Base-by-base conservation (phyloP, 1,140 invertebrate genomes). In the Solen grandis region DNA sequence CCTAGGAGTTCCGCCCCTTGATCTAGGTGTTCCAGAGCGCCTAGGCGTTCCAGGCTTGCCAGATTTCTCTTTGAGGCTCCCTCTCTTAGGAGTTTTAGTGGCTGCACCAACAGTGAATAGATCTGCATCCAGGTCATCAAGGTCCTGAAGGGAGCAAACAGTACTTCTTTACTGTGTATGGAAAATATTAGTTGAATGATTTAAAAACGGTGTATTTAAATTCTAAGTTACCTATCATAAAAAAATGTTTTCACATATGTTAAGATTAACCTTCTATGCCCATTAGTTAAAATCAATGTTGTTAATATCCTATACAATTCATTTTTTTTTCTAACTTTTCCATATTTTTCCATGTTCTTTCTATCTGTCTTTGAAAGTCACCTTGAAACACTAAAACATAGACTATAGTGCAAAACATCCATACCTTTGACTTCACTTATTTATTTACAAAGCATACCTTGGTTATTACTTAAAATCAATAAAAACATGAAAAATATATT, bases 71-170 rank as follows among this genome's bases (percentile, higher is more conserved):
- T 73, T 74, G 5, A 74, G 46, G 73, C 84, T 82, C 3, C 84
- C 68, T 5, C 82, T 77, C 74, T 85, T 85, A 22, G 76, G 62
- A 72, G 83, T 88, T 81, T 86, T 86, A 63, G 84, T 84, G 55
- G 86, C 85, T 14, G 84, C 63, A 25, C 35, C 69, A 85, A 25
- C 62, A 38, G 27, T 62, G 29, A 91, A 91, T 35, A 91, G 76
- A 74, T 89, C 87, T 13, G 89, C 89, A 86, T 91, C 90, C 86
- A 91, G 87, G 65, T 91, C 90, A 85, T 91, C 90, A 16, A 91
- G 81, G 70, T 88, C 88, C 90, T 91, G 68, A 46, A 84, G 76
- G n/a, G 38, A 62, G n/a, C n/a, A n/a, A n/a, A n/a, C n/a, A 55
- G 52, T 5, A n/a, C n/a, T n/a, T n/a, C n/a, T n/a, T n/a, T n/a